These are phyloP conservation scores for Temnothorax unifasciatus DNA, from an alignment of 2,888 invertebrate species.

Conservation along the genomic window DNA sequence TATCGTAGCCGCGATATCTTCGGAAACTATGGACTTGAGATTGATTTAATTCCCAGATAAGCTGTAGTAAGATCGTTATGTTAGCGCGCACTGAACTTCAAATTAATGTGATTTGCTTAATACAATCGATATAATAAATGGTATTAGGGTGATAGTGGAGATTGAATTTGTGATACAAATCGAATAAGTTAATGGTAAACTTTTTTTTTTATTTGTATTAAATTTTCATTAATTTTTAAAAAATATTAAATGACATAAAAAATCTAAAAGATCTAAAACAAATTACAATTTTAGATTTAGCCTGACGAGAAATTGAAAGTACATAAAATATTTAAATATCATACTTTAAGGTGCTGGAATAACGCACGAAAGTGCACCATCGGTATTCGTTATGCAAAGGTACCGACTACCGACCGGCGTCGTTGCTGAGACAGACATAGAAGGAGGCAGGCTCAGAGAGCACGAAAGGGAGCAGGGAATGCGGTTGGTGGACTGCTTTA, in stretches of 20 bases:
- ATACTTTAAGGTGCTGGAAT: conserved; percentile 2
- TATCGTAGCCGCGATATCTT: conserved; percentile 29
- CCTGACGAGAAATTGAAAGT: neutral
- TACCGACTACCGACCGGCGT: conserved; percentile 44
- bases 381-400: conserved; percentile 62
- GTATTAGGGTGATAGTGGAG: neutral
- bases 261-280: neutral
- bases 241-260: neutral
- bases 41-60: conserved; percentile 54
- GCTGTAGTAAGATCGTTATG: conserved; percentile 28
- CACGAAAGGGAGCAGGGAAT: conserved; percentile 56
- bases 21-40: conserved; percentile 41
- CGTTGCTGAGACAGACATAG: conserved; percentile 47
- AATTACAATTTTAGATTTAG: conserved; percentile 9
- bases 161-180: conserved; percentile 29
- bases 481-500: conserved; percentile 66
- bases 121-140: conserved; percentile 11
- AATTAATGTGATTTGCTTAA: conserved; percentile 49
- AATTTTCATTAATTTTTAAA: neutral
- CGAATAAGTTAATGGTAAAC: neutral
- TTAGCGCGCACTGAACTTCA: conserved; percentile 32
- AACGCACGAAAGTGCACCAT: conserved; percentile 29
- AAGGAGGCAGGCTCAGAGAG: conserved; percentile 45
- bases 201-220: neutral
- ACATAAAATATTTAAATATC: neutral